These are phyloP conservation scores for Meloidogyne floridensis DNA, from an alignment of 1,140 invertebrate species.

Conservation along the genomic window DNA sequence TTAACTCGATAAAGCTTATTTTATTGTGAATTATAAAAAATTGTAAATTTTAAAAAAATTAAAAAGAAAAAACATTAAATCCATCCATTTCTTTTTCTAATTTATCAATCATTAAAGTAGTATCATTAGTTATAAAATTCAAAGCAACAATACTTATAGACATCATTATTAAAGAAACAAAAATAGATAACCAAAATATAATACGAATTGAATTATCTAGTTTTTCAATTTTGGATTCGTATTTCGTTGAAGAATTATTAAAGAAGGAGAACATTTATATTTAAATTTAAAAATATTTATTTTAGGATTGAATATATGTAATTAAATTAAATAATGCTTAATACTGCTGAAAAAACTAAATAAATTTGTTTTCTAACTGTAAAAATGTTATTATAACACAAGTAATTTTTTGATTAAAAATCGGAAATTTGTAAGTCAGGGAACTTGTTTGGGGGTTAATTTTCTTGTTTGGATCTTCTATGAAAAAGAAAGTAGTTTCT, in stretches of 20 bases:
- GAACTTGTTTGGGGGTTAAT: too few relatives aligned
- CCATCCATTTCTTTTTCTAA: constrained; percentile 14
- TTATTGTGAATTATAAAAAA: too few relatives aligned
- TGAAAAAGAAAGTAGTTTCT: too few relatives aligned
- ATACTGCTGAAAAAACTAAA: too few relatives aligned
- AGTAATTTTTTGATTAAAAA: too few relatives aligned
- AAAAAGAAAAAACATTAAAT: background rate
- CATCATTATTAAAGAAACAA: constrained; percentile 12
- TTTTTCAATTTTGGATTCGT: background rate
- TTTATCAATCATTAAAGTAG: constrained; percentile 17
- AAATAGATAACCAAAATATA: constrained; percentile 12
- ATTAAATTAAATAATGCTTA: too few relatives aligned
- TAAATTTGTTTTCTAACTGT: too few relatives aligned
- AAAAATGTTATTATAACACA: too few relatives aligned
- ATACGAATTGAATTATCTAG: constrained; percentile 8
- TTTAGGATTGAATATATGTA: too few relatives aligned
- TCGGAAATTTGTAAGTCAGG: too few relatives aligned
- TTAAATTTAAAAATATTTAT: background rate
- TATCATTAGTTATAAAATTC: constrained; percentile 19
- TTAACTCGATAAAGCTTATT: too few relatives aligned
- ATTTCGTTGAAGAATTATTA: background rate
- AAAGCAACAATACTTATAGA: background rate
- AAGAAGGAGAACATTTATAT: background rate
- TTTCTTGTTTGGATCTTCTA: too few relatives aligned
- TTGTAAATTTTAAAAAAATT: background rate